Evolutionary conservation across 1,140 invertebrate genomes (phyloP).

Genomic region (Aphis gossypii): DNA sequence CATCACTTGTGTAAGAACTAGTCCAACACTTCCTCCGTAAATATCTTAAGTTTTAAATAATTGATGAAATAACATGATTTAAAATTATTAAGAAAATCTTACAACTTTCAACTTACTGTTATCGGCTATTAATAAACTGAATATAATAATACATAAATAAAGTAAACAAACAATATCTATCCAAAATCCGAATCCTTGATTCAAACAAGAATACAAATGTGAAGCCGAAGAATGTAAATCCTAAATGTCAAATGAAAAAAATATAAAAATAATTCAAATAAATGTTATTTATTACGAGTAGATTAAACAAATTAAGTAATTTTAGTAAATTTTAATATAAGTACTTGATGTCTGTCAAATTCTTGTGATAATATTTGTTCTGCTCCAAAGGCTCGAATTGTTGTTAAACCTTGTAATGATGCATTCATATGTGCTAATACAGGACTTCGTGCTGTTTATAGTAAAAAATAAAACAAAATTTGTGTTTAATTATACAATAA

Average conservation of each 20-base stretch:
- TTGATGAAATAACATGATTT: no score
- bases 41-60: no score
- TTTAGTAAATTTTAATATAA: neutral
- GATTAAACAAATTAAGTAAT: neutral
- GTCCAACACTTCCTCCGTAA: no score
- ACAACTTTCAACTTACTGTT: neutral
- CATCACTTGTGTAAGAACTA: no score
- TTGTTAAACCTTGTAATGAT: conserved; percentile 86
- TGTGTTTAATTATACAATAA: no score
- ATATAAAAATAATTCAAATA: neutral
- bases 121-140: neutral
- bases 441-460: conserved; percentile 76
- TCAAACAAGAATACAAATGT: conserved; percentile 79
- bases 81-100: no score
- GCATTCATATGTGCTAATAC: conserved; percentile 67
- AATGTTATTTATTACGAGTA: neutral
- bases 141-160: conserved; percentile 70
- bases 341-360: conserved; percentile 80
- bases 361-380: conserved; percentile 81
- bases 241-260: conserved; percentile 50
- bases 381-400: conserved; percentile 84
- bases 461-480: conserved; percentile 60
- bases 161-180: conserved; percentile 76
- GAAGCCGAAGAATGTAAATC: conserved; percentile 74
- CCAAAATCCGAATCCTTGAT: conserved; percentile 83